phyloP scores from a whole-genome alignment of 64 coral and sea anemone genomes.

The Cladopsammia gracilis region DNA sequence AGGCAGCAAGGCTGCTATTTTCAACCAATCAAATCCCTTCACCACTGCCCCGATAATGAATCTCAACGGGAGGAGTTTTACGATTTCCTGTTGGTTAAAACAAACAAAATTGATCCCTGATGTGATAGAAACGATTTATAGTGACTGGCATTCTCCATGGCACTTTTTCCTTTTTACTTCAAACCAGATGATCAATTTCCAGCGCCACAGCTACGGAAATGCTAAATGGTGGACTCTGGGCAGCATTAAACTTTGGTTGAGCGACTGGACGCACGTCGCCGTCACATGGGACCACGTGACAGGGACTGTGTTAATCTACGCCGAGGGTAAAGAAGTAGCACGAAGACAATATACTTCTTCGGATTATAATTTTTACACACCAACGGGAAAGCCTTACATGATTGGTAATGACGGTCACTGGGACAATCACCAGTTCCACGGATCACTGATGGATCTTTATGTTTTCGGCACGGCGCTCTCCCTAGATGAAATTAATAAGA shows the following conservation, averaged over 20 bases:
- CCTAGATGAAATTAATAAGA: not conserved
- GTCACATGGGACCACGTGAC: not conserved
- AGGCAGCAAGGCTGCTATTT: not conserved
- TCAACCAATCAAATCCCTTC: not conserved
- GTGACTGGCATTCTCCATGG: not conserved
- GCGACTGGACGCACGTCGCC: not conserved
- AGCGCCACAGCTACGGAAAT: not conserved
- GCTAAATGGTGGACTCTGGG: not conserved
- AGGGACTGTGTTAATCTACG: not conserved
- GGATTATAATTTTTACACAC: not conserved
- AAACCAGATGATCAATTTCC: not conserved
- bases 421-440: not conserved
- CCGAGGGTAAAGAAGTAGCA: not conserved
- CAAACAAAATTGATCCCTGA: too few relatives aligned
- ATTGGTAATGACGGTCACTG: constrained; percentile 11
- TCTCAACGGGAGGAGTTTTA: not conserved
- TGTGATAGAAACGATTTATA: not conserved
- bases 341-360: too few relatives aligned
- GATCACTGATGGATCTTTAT: constrained; percentile 39
- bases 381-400: not conserved
- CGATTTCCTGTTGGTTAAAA: constrained; percentile 23
- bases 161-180: not conserved
- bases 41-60: not conserved
- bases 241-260: not conserved
- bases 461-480: constrained; percentile 1